Evolutionary conservation across 2,888 invertebrate genomes (phyloP), one percentile per base, ranked within the genome.

Genomic region (Chloroclysta siterata): DNA sequence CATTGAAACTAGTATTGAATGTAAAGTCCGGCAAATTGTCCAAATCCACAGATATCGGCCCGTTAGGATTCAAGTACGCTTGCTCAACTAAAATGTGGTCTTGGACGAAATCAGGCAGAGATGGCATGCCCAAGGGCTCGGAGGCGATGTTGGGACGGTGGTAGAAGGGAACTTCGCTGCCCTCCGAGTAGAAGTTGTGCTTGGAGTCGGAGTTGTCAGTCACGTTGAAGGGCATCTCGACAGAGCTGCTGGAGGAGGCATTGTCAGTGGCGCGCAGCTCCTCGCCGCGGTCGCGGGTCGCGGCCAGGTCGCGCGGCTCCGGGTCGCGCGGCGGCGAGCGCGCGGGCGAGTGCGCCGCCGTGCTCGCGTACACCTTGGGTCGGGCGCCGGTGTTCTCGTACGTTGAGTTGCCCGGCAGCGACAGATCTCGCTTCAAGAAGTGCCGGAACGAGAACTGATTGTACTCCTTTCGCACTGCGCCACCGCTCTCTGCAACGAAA

Each of bases 391-490:
- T 95, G 76, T 93, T 94, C 77, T 95, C 94, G 80, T 95, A 95
- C 68, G 94, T 95, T 33, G 92, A 92, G 68, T 93, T 90, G 71
- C 93, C 92, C 65, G 93, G 93, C 72, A 93, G 77, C 69, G 92
- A 93, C 50, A 92, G 80, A 75, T 96, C 95, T 74, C 95, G 94
- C 80, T 95, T 95, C 73, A 97, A 86, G 83, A 97, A 97, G 83
- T 97, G 97, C 82, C 97, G 96, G 77, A 97, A 97, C 60, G 97
- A 97, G 86, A 97, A 97, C 3, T 96, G 95, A 86, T 96, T 96
- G 73, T 96, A 96, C 79, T 96, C 96, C 73, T 94, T 93, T 56
- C 94, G 91, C 65, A 91, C 84, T 39, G 85, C 85, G 22, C 93
- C 93, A 64, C 89, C 84, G 60, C 88, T 88, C 81, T 88, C 85